Conservation (phyloP, 2,797 vertebrate species). For the Semaprochilodus insignis region DNA sequence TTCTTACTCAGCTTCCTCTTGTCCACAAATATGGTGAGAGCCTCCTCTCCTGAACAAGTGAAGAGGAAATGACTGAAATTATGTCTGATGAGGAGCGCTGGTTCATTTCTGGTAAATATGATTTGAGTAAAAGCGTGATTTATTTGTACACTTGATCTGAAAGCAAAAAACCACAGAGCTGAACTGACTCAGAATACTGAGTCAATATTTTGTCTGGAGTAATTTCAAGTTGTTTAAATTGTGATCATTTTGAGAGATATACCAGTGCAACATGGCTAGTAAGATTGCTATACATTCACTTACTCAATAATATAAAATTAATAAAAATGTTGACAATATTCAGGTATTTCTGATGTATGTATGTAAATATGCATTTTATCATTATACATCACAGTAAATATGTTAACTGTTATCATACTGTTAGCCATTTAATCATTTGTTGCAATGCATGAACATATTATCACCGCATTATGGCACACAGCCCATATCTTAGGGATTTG, state of each 20-base stretch:
- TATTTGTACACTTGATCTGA: neutral
- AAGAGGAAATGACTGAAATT: neutral
- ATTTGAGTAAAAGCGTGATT: neutral
- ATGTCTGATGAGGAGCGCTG: neutral
- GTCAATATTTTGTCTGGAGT: no score
- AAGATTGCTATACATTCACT: neutral
- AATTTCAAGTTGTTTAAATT: no score
- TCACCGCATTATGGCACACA: no score
- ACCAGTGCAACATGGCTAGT: no score
- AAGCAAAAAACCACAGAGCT: neutral
- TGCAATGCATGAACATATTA: no score
- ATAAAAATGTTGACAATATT: neutral
- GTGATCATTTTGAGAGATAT: no score
- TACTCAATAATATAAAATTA: neutral
- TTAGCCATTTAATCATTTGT: neutral
- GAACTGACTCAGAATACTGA: no score
- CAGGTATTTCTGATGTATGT: neutral
- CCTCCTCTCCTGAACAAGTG: conserved; percentile 88
- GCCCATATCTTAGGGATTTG: no score
- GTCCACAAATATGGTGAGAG: conserved; percentile 97
- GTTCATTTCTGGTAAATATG: neutral
- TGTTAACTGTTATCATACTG: neutral
- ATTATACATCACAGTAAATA: neutral
- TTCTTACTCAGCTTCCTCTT: conserved; percentile 93
- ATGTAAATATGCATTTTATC: neutral